phyloP scores from a whole-genome alignment of 2,113 vertebrate genomes.

The Antechinus flavipes region DNA sequence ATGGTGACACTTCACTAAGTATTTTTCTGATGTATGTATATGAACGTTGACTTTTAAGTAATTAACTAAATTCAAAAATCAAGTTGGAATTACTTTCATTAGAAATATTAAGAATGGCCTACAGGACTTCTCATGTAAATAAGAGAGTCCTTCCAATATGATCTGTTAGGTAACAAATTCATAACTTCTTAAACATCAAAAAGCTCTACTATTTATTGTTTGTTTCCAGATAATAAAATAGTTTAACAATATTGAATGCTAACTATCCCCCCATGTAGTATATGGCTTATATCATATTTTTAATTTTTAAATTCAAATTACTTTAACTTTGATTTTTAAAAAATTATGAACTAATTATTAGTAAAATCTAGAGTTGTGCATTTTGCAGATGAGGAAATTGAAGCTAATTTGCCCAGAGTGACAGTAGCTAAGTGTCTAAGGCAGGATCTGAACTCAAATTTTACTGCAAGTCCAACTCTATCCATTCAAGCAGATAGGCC shows the following conservation, averaged over 20 bases:
- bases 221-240: conserved; percentile 46
- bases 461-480: background rate
- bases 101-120: background rate
- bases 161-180: conserved; percentile 37
- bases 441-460: background rate
- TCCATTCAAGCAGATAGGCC: background rate
- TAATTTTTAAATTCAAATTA: conserved; percentile 56
- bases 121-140: conserved; percentile 32
- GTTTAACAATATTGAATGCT: conserved; percentile 45
- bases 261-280: background rate
- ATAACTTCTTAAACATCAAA: background rate
- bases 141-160: conserved; percentile 48
- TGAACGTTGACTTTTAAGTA: conserved; percentile 47
- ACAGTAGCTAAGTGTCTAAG: background rate
- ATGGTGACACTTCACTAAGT: conserved; percentile 40
- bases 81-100: conserved; percentile 52
- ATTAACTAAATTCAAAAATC: conserved; percentile 63
- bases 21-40: conserved; percentile 48
- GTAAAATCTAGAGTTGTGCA: background rate
- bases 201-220: conserved; percentile 23
- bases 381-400: background rate
- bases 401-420: background rate
- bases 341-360: conserved; percentile 19
- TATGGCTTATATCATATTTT: background rate
- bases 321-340: conserved; percentile 25